Evolutionary conservation across 2,888 invertebrate genomes (phyloP).

Genomic region (Lumbricus terrestris): DNA sequence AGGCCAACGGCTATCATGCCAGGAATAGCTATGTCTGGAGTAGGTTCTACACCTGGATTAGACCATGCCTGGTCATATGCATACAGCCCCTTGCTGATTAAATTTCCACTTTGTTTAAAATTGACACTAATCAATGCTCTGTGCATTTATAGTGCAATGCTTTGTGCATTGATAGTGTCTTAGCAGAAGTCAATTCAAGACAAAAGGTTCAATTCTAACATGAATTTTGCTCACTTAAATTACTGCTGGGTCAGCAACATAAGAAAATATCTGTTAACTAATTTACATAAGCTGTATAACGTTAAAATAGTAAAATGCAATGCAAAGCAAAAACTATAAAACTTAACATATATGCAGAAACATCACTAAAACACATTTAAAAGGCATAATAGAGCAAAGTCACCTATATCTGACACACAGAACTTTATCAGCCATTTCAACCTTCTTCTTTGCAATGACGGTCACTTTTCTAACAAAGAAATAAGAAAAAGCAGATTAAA

Average conservation of each 20-base stretch:
- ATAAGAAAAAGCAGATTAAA: neutral
- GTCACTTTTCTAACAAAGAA: neutral
- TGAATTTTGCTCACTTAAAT: neutral
- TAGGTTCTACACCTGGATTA: too few species aligned
- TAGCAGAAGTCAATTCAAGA: neutral
- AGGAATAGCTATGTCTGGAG: too few species aligned
- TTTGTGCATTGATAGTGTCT: too few species aligned
- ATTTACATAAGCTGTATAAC: neutral
- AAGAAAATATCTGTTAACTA: neutral
- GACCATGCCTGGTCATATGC: too few species aligned
- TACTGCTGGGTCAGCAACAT: neutral
- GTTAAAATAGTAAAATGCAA: neutral
- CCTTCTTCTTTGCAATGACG: conserved; percentile 14
- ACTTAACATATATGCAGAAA: neutral
- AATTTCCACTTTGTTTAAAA: neutral
- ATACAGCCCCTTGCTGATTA: too few species aligned
- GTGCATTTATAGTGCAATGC: too few species aligned
- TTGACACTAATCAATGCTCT: neutral
- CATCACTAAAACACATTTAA: neutral
- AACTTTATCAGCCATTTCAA: conserved; percentile 79
- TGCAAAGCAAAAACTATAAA: neutral
- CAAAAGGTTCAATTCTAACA: neutral
- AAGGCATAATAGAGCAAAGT: neutral
- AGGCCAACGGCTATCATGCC: too few species aligned
- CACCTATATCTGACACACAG: conserved; percentile 71